Percentiles rank a stretch among this genome's conserved stretches.
Evolutionary conservation across 2,888 invertebrate species (phyloP).

Genomic region (Platycheirus rosarum): DNA sequence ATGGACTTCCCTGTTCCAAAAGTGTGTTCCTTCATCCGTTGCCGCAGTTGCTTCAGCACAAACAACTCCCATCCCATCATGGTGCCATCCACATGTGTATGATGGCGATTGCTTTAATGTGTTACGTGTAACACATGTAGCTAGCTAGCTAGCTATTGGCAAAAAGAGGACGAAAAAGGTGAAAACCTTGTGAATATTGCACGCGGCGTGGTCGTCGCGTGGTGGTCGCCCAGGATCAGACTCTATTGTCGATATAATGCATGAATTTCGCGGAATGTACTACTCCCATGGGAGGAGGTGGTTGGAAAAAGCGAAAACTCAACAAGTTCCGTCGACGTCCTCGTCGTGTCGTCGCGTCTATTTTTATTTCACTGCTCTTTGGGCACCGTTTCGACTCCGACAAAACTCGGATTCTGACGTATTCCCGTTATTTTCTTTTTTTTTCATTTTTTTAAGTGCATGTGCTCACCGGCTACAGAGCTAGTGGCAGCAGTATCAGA

Average conservation of each 20-base stretch:
- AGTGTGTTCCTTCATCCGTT: neutral
- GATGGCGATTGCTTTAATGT: constrained; percentile 45
- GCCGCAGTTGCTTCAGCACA: no score
- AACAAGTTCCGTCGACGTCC: constrained; percentile 69
- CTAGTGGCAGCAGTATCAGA: constrained; percentile 4
- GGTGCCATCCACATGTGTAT: constrained; percentile 17
- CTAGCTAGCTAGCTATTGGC: neutral
- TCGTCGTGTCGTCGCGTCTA: constrained; percentile 40
- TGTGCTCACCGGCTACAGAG: constrained; percentile 57
- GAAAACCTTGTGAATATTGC: constrained; percentile 37
- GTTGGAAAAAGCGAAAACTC: constrained; percentile 53
- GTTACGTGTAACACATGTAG: constrained; percentile 37
- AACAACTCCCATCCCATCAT: neutral
- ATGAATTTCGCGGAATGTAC: constrained; percentile 68
- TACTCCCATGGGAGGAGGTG: constrained; percentile 25
- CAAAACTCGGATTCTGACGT: constrained; percentile 21
- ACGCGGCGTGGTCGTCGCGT: neutral
- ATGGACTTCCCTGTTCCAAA: constrained; percentile 49
- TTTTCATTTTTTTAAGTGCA: constrained; percentile 69
- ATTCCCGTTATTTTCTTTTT: constrained; percentile 62
- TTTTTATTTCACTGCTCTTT: constrained; percentile 59
- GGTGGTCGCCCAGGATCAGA: constrained; percentile 7
- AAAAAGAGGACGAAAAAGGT: constrained; percentile 23
- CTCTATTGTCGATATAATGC: constrained; percentile 70
- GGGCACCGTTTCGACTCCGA: constrained; percentile 37